phyloP scores from a whole-genome alignment of 2,888 invertebrate genomes.

The Cyclophora albipunctata region DNA sequence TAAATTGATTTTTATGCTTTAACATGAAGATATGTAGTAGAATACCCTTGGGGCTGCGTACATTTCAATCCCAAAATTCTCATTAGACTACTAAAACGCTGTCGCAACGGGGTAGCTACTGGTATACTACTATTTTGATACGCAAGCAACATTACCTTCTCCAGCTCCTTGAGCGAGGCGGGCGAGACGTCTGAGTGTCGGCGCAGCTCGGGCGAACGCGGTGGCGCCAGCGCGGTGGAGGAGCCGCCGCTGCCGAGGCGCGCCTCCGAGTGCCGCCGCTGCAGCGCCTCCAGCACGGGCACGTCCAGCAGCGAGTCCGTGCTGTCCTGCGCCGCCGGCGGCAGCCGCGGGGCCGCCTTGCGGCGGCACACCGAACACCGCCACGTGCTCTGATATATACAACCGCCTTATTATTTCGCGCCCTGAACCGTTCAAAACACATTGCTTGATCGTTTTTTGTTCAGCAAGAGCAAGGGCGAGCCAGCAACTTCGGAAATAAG shows the following conservation, averaged over 20 bases:
- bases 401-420: not conserved
- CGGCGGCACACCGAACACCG: constrained; percentile 92
- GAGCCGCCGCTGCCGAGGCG: constrained; percentile 70
- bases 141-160: constrained; percentile 79
- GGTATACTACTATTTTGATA: too few species aligned
- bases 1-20: too few species aligned
- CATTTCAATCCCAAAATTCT: too few species aligned
- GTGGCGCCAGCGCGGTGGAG: constrained; percentile 83
- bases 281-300: constrained; percentile 85
- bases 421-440: too few species aligned
- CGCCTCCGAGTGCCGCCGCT: constrained; percentile 86
- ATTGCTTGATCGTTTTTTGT: too few species aligned
- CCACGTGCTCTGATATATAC: constrained; percentile 79
- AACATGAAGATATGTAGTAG: too few species aligned
- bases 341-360: constrained; percentile 85
- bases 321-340: constrained; percentile 85
- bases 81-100: too few species aligned
- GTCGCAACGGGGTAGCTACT: too few species aligned
- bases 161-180: constrained; percentile 90
- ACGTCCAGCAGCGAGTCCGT: constrained; percentile 89
- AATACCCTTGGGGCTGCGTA: too few species aligned
- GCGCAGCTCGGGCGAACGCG: constrained; percentile 86
- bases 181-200: constrained; percentile 92
- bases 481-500: too few species aligned
- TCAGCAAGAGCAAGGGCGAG: too few species aligned